These are phyloP conservation scores for Listronotus oregonensis DNA, from an alignment of 1,140 invertebrate genomes.

Conservation along the genomic window DNA sequence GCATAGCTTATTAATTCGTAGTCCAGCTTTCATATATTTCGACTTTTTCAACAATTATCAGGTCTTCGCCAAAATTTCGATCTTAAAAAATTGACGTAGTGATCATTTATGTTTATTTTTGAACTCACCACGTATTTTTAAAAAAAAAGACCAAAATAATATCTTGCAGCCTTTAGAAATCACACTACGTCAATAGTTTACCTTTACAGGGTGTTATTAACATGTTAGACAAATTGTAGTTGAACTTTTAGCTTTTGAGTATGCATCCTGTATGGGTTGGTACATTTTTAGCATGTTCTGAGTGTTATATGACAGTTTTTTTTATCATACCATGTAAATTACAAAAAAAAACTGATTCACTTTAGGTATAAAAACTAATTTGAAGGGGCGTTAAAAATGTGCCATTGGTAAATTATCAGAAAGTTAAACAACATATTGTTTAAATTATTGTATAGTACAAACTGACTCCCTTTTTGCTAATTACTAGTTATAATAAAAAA, in stretches of 20 bases:
- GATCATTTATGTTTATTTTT: not conserved
- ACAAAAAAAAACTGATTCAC: not conserved
- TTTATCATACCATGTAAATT: not conserved
- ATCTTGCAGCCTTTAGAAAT: too few species aligned
- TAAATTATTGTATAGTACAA: constrained; percentile 56
- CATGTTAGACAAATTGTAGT: not conserved
- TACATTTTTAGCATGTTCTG: not conserved
- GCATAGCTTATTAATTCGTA: constrained; percentile 7
- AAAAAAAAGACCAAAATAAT: too few species aligned
- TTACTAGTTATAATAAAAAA: constrained; percentile 56
- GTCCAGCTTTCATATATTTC: not conserved
- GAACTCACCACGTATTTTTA: too few species aligned
- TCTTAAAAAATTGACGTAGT: not conserved
- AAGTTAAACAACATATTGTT: constrained; percentile 44
- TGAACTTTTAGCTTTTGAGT: not conserved
- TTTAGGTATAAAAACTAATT: not conserved
- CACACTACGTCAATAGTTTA: too few species aligned
- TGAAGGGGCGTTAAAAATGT: constrained; percentile 1
- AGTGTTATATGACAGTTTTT: not conserved
- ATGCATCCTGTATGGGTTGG: too few species aligned
- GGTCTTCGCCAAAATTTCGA: too few species aligned
- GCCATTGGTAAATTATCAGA: not conserved
- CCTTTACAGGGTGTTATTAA: too few species aligned
- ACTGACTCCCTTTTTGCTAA: constrained; percentile 56
- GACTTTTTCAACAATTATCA: not conserved